Evolutionary conservation across 2,797 vertebrate genomes (phyloP), one percentile per base, ranked within the genome.

Genomic region (Rhinichthys osculus): DNA sequence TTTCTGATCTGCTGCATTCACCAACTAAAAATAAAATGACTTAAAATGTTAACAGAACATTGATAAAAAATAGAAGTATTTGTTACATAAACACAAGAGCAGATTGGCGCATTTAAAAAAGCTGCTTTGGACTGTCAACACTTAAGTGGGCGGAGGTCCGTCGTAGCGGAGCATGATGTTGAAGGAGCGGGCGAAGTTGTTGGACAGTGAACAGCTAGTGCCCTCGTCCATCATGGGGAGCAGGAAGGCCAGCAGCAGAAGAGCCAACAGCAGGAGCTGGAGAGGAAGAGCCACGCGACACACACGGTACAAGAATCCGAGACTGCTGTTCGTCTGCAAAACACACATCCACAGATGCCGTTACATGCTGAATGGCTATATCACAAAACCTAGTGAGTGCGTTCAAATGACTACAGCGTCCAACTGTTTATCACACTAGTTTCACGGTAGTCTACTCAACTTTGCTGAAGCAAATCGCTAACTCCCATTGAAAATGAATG

Each of bases 171-270:
- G 96, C 97, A 97, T 97, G 90, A 99, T 83, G 86, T 93, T 96
- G 93, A 99, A 99, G 86, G 98, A 99, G 9, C 95, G 94, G 82
- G 97, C 97, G 0, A 98, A 97, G 93, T 98, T 99, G 96, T 99
- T 99, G 94, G 96, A 92, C 76, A 97, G 93, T 0, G 95, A 92
- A 93, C 98, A 99, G 95, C 96, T 96, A 93, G 89, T 92, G 16
- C 88, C 91, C 67, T 96, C 94, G 0, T 97, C 93, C 81, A 96
- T 93, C 69, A 96, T 90, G 0, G 97, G 98, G 38, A 99, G 94
- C 82, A 99, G 94, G 88, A 97, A 95, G 54, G 96, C 95, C 74
- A 99, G 92, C 5, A 99, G 94, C 35, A 99, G 95, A 0, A 97
- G 91, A 0, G 97, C 93, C 19, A 99, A 88, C 0, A 99, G 91